Conservation (phyloP, 2,888 invertebrate species). For the Stenchaetothrips biformis region DNA sequence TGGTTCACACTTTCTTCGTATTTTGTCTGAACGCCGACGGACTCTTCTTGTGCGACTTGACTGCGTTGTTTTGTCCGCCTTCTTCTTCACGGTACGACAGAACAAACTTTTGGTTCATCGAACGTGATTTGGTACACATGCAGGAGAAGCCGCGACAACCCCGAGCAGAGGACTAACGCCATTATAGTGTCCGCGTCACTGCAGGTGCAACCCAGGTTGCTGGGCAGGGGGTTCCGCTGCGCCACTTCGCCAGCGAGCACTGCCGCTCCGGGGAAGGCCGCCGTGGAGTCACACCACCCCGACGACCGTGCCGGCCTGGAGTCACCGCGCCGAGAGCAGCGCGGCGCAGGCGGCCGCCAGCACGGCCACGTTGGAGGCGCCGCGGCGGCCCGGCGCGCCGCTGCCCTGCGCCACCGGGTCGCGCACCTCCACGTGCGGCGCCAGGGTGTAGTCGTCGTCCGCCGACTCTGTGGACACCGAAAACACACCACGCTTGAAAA, state of each 20-base stretch:
- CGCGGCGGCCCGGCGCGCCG: neutral
- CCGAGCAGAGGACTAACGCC: neutral
- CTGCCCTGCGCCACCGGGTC: conserved; percentile 8
- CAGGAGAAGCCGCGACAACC: no score
- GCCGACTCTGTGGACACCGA: neutral
- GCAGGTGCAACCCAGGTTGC: neutral
- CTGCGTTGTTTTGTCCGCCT: no score
- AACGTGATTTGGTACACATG: no score
- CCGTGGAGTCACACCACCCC: neutral
- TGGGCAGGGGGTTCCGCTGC: no score
- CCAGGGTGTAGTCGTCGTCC: conserved; percentile 17
- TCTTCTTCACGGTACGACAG: no score
- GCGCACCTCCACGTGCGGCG: conserved; percentile 13
- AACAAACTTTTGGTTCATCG: no score
- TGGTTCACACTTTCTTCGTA: no score
- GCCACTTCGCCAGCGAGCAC: no score
- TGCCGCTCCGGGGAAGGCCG: no score
- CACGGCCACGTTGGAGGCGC: neutral
- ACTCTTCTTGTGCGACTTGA: no score
- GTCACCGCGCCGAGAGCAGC: conserved; percentile 1
- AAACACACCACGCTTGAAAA: no score
- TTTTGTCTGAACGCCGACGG: no score
- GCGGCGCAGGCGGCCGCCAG: neutral
- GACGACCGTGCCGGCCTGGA: neutral
- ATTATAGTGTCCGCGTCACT: conserved; percentile 8